Evolutionary conservation across 2,797 vertebrate species (phyloP), one percentile per base, ranked within the genome.

Genomic region (Pseudotriccus pelzelni): DNA sequence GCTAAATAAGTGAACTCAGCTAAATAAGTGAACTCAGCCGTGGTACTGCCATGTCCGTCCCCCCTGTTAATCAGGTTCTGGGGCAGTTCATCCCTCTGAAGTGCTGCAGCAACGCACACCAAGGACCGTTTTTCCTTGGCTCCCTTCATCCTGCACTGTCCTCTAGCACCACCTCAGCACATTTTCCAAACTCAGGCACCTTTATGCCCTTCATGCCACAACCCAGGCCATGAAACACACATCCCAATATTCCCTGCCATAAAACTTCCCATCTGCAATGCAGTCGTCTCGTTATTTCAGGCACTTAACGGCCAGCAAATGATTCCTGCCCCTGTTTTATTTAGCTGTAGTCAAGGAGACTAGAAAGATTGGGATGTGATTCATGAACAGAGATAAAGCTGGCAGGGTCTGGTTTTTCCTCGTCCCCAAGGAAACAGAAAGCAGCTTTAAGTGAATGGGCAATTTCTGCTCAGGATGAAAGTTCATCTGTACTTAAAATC

Each of bases 311-410:
- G 91, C 47, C 82, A 21, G 64, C 8, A 0, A 70, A 37, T 12
- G 68, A 79, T 83, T 93, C 72, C 95, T 94, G 89, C 56, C 64
- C 91, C 72, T 96, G 95, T 92, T 96, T 95, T 94, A 95, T 96
- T 95, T 96, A 94, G 91, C 93, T 28, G 96, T 95, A 95, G 96
- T 87, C 96, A 96, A 93, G 94, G 96, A 95, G 93, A 95, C 96
- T 36, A 52, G 64, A 59, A 63, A 79, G 89, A 74, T 22, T 41
- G 89, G 81, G 84, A 88, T 6, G 56, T 91, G 92, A 94, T 96
- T 95, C 89, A 90, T 9, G 47, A 91, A 68, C 4, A 3, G 72
- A 95, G 95, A 96, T 95, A 93, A 93, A 93, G 93, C 84, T 93
- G 89, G 81, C 89, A 93, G 50, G 22, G 30, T 49, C 89, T 95